These are phyloP conservation scores for Junonia oenone DNA, from an alignment of 2,888 invertebrate species.

Conservation along the genomic window DNA sequence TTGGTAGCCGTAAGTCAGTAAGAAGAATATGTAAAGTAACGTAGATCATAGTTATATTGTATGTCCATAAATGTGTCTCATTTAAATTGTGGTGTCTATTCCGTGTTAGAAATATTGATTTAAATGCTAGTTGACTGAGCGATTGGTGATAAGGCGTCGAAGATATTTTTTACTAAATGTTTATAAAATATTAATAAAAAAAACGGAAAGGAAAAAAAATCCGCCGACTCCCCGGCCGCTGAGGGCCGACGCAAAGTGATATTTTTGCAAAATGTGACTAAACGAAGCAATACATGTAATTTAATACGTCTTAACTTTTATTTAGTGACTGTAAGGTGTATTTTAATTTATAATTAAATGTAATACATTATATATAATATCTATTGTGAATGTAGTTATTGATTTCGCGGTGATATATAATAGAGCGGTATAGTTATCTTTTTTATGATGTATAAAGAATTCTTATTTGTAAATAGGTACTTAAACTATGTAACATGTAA, in stretches of 20 bases:
- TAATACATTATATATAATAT: slow-evolving; percentile 57
- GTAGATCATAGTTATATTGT: slow-evolving; percentile 60
- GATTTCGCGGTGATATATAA: slow-evolving; percentile 77
- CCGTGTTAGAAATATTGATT: slow-evolving; percentile 71
- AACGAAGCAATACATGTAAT: slow-evolving; percentile 89
- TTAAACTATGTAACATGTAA: slow-evolving; percentile 74
- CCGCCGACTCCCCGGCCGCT: slow-evolving; percentile 36
- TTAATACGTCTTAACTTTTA: slow-evolving; percentile 81
- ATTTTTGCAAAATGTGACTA: slow-evolving; percentile 85
- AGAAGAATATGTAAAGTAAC: slow-evolving; percentile 56
- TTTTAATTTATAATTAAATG: slow-evolving; percentile 58
- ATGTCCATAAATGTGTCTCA: slow-evolving; percentile 77
- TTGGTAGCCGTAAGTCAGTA: slow-evolving; percentile 54
- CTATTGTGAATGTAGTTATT: slow-evolving; percentile 77
- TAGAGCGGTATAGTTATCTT: slow-evolving; percentile 74
- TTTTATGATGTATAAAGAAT: slow-evolving; percentile 78
- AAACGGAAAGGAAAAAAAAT: slow-evolving; percentile 38
- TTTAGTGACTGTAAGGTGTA: slow-evolving; percentile 71
- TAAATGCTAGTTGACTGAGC: slow-evolving; percentile 72
- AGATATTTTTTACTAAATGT: slow-evolving; percentile 70
- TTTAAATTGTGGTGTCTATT: slow-evolving; percentile 78
- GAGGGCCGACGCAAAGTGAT: slow-evolving; percentile 73
- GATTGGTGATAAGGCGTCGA: slow-evolving; percentile 59
- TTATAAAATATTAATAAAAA: slow-evolving; percentile 40
- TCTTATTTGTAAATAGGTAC: slow-evolving; percentile 80